Conservation (phyloP, 2,888 invertebrate genomes). For the Smittia aterrima region DNA sequence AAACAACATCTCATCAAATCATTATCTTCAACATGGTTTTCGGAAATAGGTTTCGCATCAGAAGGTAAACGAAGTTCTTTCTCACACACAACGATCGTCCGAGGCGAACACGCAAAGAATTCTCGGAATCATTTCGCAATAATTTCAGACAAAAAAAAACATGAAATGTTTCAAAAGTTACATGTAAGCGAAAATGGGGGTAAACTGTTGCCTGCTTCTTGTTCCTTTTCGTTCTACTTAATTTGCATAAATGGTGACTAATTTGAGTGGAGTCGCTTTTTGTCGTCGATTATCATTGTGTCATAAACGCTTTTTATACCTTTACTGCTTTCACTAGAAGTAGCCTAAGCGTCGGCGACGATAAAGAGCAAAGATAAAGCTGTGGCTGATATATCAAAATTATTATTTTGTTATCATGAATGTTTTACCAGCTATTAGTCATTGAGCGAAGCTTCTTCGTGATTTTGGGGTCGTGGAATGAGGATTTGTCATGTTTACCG, state of each 20-base stretch:
- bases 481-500: not conserved
- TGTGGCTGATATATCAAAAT: not conserved
- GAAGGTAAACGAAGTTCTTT: constrained; percentile 53
- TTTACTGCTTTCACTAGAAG: constrained; percentile 10
- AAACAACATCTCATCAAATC: not conserved
- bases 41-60: constrained; percentile 58
- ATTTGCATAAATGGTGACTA: constrained; percentile 38
- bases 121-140: not conserved
- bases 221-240: constrained; percentile 34
- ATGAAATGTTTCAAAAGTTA: constrained; percentile 28
- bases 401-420: constrained; percentile 2
- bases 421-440: not conserved
- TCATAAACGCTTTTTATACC: not conserved
- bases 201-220: constrained; percentile 26
- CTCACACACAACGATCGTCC: not conserved
- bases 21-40: constrained; percentile 33
- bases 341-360: not conserved
- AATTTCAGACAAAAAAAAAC: not conserved
- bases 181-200: constrained; percentile 26
- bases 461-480: not conserved
- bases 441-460: not conserved
- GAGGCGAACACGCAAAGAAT: not conserved
- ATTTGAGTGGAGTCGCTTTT: constrained; percentile 21
- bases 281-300: not conserved
- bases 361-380: constrained; percentile 8